Conservation (phyloP, 2,888 invertebrate species). For the Panzeria rudis region DNA sequence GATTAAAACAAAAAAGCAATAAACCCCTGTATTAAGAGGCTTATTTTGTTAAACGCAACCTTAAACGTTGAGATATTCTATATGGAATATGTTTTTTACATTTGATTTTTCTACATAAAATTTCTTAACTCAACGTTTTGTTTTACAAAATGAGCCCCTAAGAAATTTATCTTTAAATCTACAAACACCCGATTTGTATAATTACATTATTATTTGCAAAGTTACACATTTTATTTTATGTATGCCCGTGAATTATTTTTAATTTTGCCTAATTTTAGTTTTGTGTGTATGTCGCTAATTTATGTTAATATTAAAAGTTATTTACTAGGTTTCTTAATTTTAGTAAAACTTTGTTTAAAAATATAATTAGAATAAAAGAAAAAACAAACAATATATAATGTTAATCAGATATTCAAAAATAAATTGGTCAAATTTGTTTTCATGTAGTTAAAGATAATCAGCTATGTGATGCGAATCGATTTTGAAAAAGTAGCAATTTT, state of each 20-base stretch:
- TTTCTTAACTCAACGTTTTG: too few species aligned
- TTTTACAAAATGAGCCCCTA: too few species aligned
- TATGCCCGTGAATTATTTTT: constrained; percentile 55
- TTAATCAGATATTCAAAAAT: constrained; percentile 52
- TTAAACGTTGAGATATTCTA: too few species aligned
- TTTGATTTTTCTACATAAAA: too few species aligned
- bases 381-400: constrained; percentile 37
- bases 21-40: constrained; percentile 24
- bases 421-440: constrained; percentile 48
- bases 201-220: constrained; percentile 36
- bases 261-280: constrained; percentile 31
- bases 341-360: constrained; percentile 52
- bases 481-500: too few species aligned
- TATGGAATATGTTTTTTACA: too few species aligned
- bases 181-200: constrained; percentile 49
- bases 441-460: constrained; percentile 21
- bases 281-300: constrained; percentile 54
- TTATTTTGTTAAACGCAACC: too few species aligned
- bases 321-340: constrained; percentile 46
- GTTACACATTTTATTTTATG: constrained; percentile 48
- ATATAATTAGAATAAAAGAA: constrained; percentile 28
- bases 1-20: constrained; percentile 19
- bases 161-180: constrained; percentile 37
- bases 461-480: too few species aligned
- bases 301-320: constrained; percentile 46